These are phyloP conservation scores for Pelodytes ibericus DNA, from an alignment of 2,797 vertebrate species.

Conservation along the genomic window DNA sequence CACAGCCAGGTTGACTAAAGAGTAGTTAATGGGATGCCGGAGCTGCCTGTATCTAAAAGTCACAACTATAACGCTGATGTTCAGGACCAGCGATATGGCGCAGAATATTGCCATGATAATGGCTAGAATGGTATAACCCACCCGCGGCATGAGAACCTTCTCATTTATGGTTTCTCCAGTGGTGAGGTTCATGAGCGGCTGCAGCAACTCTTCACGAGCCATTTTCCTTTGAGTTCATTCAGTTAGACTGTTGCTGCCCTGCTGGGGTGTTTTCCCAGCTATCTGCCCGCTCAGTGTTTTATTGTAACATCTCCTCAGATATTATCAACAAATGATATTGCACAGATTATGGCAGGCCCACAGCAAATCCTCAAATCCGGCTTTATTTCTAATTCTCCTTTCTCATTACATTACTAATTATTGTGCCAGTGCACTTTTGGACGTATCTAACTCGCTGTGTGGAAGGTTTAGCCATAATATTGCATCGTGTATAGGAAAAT, in stretches of 20 bases:
- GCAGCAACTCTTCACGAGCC: not conserved
- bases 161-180: not conserved
- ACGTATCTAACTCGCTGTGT: conserved; percentile 14
- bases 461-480: conserved; percentile 8
- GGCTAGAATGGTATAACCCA: conserved; percentile 68
- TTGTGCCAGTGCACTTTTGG: conserved; percentile 63
- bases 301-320: conserved; percentile 22
- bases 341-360: conserved; percentile 63
- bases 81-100: conserved; percentile 68
- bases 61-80: conserved; percentile 71
- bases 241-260: conserved; percentile 7
- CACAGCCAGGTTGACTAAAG: conserved; percentile 75
- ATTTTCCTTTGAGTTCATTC: conserved; percentile 27
- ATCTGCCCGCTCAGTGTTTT: conserved; percentile 20
- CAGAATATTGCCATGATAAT: conserved; percentile 72
- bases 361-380: conserved; percentile 69
- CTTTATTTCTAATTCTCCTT: conserved; percentile 68
- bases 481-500: not conserved
- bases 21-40: conserved; percentile 73
- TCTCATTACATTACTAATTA: conserved; percentile 66
- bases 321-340: conserved; percentile 50
- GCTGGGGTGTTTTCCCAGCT: not conserved
- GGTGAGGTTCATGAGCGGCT: conserved; percentile 40
- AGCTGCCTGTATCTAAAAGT: conserved; percentile 72
- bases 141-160: conserved; percentile 64